Base-by-base conservation (phyloP, 2,113 vertebrate species). In the Tetraodon nigroviridis region DNA sequence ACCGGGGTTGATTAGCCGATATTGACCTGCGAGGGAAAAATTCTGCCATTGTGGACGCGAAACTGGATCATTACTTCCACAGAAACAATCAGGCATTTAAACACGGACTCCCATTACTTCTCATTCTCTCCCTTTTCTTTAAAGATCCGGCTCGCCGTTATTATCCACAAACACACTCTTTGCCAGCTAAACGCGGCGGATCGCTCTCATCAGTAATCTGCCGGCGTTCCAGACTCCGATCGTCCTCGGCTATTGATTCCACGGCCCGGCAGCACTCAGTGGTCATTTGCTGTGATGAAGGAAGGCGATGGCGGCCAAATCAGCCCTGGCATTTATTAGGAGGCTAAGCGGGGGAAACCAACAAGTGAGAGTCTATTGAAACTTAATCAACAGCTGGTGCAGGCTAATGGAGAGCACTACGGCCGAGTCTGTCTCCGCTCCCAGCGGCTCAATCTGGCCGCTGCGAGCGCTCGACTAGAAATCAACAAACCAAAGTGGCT, bases 281-380 rank as follows among this genome's bases (percentile, higher is more conserved):
- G 69, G 80, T 82, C 81, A 85, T 88, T 87, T 87, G 74, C 75
- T 62, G 69, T 81, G 83, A 87, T 87, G 85, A 83, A 78, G 58
- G 57, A 84, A 83, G 86, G 87, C 86, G 87, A 82, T 85, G 49
- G 51, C 66, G 22, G 67, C 76, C 79, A 84, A 85, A 86, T 87
- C 76, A 66, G 77, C 78, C 63, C 69, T 71, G 73, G 73, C 78
- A 83, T 84, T 86, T 81, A 87, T 88, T 87, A 82, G 79, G 68
- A 62, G 67, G 61, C 60, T 59, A 82, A 79, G 72, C 41, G 48
- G 64, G 80, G 76, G 72, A 82, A 81, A 73, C 73, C 58, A 73
- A 73, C 67, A 49, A 67, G 78, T 60, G 61, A 76, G 73, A 76
- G 75, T 83, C 81, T 81, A 79, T 75, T 76, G 81, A 81, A 85